Base-by-base conservation (phyloP, 2,797 vertebrate genomes). In the Craterocephalus amniculus region DNA sequence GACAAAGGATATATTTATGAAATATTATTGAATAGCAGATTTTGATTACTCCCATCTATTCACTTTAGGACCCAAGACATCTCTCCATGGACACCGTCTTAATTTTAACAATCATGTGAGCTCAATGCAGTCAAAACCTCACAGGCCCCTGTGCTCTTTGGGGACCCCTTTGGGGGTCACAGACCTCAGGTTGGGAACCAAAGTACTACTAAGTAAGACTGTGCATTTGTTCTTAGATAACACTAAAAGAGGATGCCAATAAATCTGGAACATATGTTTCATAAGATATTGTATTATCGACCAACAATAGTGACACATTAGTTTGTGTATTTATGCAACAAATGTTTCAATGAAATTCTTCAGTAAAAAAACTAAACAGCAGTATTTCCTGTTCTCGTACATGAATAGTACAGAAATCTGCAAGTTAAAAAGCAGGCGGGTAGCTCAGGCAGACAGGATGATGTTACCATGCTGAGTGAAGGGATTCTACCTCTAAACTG, bases 381-480 rank as follows among this genome's bases (percentile, higher is more conserved):
- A 40, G 38, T 40, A 16, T 40, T 40, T 40, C 16, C 22, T 6
- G n/a, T 48, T 48, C 3, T 26, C 9, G 4, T 52, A 43, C 60
- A 10, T 57, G 29, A 75, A 58, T 8, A 7, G 16, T 40, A 34
- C 64, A 55, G 54, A 58, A 22, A 68, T 48, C 36, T 22, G 27
- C 3, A 20, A 27, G 5, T 56, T 67, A 32, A 59, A 26, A 52
- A 59, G 56, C 40, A 36, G 57, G 67, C 36, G 51, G 38, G 16
- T 31, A 72, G 56, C 27, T 52, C 36, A 72, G 48, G 79, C 22
- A 26, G 69, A 35, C 16, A 61, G 58, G 57, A 55, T 45, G 20
- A 78, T 78, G 57, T 54, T 63, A 55, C 36, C 60, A 59, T 0
- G 6, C 26, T 61, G 70, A 62, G 60, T 66, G 60, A 76, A 68